Base-by-base conservation (phyloP, 1,140 invertebrate genomes). In the Antheraea pernyi region DNA sequence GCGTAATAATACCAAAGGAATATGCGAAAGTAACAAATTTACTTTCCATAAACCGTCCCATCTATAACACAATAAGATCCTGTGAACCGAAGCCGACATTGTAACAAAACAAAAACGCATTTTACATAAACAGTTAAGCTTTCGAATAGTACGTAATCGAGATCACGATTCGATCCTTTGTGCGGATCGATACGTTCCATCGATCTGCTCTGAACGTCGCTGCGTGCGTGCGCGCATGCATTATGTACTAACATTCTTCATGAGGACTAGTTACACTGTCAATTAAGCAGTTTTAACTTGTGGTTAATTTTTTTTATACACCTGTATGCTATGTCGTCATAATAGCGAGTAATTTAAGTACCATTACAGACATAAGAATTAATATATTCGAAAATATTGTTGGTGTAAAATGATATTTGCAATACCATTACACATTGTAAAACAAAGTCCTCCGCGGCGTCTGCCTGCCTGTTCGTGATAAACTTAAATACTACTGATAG, bases 151-250 rank as follows among this genome's bases (percentile, higher is more conserved):
- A 86, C 81, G 86, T 85, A 88, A 90, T 89, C 85, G 83, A 85
- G 86, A 91, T 89, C 88, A 91, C 86, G 86, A 91, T 80, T 86
- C 73, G 79, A 83, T 83, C 81, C 85, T 86, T 86, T 87, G 84
- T 85, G 79, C 77, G 81, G 80, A 87, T 87, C 83, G 85, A 87
- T 86, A 84, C 85, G 82, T 88, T 84, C 87, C 85, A 86, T 89
- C 88, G 85, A 91, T 89, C 86, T 82, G 70, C 22, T 72, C 60
- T 73, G 77, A 53, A 81, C 86, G 84, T 84, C 79, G 77, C 79
- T 78, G 71, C 83, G 82, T 86, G 86, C 85, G 86, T 86, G 88
- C 81, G 86, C 83, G 85, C 86, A 88, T 89, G 84, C 77, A 89
- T 91, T 89, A 88, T 84, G 78, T 78, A 79, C 83, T 77, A 74